Base-by-base conservation (phyloP, 2,797 vertebrate species). In the Onychomys arenicola region DNA sequence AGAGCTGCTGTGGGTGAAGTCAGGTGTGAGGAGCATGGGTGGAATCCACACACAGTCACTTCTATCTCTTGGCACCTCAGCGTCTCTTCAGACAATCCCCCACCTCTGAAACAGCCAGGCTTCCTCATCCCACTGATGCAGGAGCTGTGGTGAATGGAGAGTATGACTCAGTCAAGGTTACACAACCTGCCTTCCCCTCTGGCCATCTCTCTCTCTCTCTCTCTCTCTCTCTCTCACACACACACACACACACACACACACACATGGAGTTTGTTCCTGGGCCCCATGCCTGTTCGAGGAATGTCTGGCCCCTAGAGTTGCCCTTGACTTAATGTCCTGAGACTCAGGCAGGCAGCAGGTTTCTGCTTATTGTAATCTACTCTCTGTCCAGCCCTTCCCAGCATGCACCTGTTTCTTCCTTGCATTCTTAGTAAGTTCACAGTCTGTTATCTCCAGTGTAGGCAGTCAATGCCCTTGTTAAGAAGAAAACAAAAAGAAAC, bases 291-390 rank as follows among this genome's bases (percentile, higher is more conserved):
- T 67, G 1, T 94, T 80, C 2, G 1, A 25, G 49, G 89, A 93
- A 73, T 43, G 6, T 37, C 89, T 25, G 46, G 78, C 76, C 76
- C 43, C 78, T 7, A 0, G 43, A 71, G 16, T 93, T 52, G 57
- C 65, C 88, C 82, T 96, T 96, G 95, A 83, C 89, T 90, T 71
- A 37, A 32, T 21, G 17, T 61, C 76, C 69, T 57, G 14, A 89
- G 59, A 69, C 49, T 80, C 59, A 46, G 75, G 46, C 73, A 76
- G 59, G 32, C 10, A 23, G 43, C 19, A 73, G 49, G 10, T 75
- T 67, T 52, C 75, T 32, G 23, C 63, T 84, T 80, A 71, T 80
- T 83, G 29, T 93, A 29, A 86, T 19, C 32, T 55, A n/a, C 14
- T 69, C 32, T 86, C 46, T 76, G 40, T 49, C 40, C 52, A 81